Evolutionary conservation across 2,113 vertebrate species (phyloP), one percentile per base, ranked within the genome.

Genomic region (Campylorhamphus procurvoides): DNA sequence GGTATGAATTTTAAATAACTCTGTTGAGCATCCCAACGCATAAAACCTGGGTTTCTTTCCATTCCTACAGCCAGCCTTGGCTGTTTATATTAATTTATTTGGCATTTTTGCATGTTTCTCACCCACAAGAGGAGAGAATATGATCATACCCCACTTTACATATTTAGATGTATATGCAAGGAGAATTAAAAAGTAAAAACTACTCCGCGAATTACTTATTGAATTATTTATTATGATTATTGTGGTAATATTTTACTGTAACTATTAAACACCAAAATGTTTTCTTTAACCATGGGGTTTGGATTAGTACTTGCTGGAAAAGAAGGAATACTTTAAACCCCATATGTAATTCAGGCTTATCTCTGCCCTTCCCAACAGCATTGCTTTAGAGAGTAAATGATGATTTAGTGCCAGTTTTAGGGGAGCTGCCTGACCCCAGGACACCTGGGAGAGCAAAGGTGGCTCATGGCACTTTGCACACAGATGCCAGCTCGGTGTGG

Each of bases 1-100:
- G 79, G 60, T 72, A 95, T 92, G 40, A 92, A 95, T 96, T 94
- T 92, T 90, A 93, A 83, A 92, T 75, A 78, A 74, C 50, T 44
- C 47, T 52, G 24, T 55, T 58, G 47, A 88, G 71, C n/a, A 52
- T 71, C 56, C 49, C 60, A 29, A 4, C 59, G 19, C 24, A 78
- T 74, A 84, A 96, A 93, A 44, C 23, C 49, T 49, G 44, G 12
- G 28, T 56, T 84, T 72, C 67, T 88, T 63, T 52, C 27, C 12
- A 27, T 86, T 93, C 69, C 37, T 81, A 59, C 23, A 86, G 37
- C 37, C 63, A 78, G n/a, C 24, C 44, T 50, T 69, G 40, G 52
- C 28, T 94, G 44, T 81, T 93, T 31, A 6, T 56, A 28, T 68
- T 76, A 27, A 84, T 88, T 91, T 84, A 75, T 84, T 86, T 76